These are phyloP conservation scores for Tolypeutes matacus DNA, from an alignment of 2,797 vertebrate species.

Conservation along the genomic window DNA sequence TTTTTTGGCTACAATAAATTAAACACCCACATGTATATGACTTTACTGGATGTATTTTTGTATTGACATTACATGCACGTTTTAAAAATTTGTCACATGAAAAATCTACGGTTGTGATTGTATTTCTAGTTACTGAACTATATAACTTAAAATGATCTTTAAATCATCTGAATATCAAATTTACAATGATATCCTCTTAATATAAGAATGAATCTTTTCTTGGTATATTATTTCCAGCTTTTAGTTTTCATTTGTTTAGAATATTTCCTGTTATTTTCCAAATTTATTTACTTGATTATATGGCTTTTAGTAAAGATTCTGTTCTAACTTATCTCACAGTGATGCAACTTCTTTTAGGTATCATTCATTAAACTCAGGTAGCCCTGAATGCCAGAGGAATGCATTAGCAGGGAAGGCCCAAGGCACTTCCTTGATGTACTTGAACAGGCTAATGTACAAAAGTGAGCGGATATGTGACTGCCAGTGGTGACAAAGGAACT, in stretches of 20 bases:
- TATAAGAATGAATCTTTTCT: not conserved
- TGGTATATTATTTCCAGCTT: not conserved
- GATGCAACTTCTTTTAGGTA: not conserved
- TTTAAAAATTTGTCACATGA: not conserved
- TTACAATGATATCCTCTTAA: not conserved
- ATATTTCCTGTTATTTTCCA: not conserved
- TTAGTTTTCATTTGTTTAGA: slow-evolving; percentile 51
- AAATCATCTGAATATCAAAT: not conserved
- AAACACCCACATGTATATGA: not conserved
- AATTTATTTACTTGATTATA: not conserved
- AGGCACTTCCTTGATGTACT: not conserved
- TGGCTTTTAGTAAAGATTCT: not conserved
- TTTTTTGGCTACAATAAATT: not conserved
- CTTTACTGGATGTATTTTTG: not conserved
- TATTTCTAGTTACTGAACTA: not conserved
- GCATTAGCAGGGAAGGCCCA: not conserved
- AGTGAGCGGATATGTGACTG: not conserved
- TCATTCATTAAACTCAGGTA: not conserved
- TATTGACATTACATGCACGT: not conserved
- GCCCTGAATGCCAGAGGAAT: not conserved
- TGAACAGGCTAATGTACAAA: not conserved
- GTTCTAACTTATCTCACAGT: not conserved
- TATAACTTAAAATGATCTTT: slow-evolving; percentile 5
- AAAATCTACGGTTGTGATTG: not conserved
- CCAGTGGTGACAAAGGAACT: slow-evolving; percentile 42